phyloP scores from a whole-genome alignment of 1,140 invertebrate genomes.

The Zaprionus ornatus region DNA sequence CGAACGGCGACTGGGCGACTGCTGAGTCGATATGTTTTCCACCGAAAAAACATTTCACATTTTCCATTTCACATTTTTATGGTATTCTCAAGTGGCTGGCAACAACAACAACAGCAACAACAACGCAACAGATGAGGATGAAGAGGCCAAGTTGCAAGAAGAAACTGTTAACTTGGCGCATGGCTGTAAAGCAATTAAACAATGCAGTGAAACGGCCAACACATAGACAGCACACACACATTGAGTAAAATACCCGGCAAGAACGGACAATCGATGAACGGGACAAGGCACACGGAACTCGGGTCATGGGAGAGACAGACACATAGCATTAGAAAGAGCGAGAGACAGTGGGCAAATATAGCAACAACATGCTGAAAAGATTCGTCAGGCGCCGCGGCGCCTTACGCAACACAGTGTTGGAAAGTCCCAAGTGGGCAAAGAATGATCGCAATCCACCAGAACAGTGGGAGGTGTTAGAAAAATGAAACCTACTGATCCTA shows the following conservation, averaged over 20 bases:
- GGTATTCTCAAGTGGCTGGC: slow-evolving; percentile 61
- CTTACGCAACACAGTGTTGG: slow-evolving; percentile 15
- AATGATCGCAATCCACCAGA: background rate
- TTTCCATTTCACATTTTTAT: slow-evolving; percentile 61
- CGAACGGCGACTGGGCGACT: slow-evolving; percentile 36
- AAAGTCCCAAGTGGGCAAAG: slow-evolving; percentile 3
- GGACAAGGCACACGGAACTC: background rate
- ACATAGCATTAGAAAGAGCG: background rate
- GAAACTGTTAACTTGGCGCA: slow-evolving; percentile 74
- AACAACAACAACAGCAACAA: slow-evolving; percentile 7
- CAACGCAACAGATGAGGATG: slow-evolving; percentile 4
- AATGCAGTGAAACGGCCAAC: slow-evolving; percentile 32
- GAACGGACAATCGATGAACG: slow-evolving; percentile 9
- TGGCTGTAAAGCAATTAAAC: slow-evolving; percentile 69
- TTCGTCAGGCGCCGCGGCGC: slow-evolving; percentile 35
- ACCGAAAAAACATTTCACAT: slow-evolving; percentile 50
- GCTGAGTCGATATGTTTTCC: slow-evolving; percentile 48
- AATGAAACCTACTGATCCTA: background rate
- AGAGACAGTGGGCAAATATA: too few species aligned
- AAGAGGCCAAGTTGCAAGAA: slow-evolving; percentile 11
- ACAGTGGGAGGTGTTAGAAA: background rate
- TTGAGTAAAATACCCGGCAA: slow-evolving; percentile 19
- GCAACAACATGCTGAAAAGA: slow-evolving; percentile 14
- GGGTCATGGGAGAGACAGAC: background rate
- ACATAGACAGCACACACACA: background rate